These are phyloP conservation scores for Anguilla marmorata DNA, from an alignment of 2,797 vertebrate species.

Conservation along the genomic window DNA sequence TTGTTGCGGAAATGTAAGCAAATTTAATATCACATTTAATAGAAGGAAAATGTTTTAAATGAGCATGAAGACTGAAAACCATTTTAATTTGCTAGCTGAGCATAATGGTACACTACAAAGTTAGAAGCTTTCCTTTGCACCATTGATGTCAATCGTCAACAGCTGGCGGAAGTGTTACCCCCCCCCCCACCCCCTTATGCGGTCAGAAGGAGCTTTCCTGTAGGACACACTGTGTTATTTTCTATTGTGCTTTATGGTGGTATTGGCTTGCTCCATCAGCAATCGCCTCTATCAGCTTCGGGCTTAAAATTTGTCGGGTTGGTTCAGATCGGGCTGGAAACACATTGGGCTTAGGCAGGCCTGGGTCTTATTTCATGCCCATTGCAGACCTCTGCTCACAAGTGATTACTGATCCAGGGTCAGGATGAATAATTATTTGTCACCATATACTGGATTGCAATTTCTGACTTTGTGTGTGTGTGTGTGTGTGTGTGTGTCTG, in stretches of 20 bases:
- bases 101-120: too few relatives aligned
- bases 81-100: too few relatives aligned
- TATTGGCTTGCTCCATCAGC: not conserved
- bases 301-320: not conserved
- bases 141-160: too few relatives aligned
- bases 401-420: not conserved
- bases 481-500: not conserved
- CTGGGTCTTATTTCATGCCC: not conserved
- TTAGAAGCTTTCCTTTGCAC: too few relatives aligned
- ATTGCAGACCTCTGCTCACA: too few relatives aligned
- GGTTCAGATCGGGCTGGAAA: not conserved
- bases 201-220: not conserved
- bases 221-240: not conserved
- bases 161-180: not conserved
- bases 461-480: not conserved
- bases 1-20: too few relatives aligned
- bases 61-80: too few relatives aligned
- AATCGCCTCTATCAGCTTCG: not conserved
- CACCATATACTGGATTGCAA: not conserved
- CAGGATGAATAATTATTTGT: constrained; percentile 4
- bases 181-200: not conserved
- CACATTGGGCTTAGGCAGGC: not conserved
- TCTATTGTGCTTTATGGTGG: not conserved
- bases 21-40: not conserved
- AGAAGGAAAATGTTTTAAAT: not conserved